Conservation (phyloP, 1,140 invertebrate species). For the Schlechtendalia chinensis region DNA sequence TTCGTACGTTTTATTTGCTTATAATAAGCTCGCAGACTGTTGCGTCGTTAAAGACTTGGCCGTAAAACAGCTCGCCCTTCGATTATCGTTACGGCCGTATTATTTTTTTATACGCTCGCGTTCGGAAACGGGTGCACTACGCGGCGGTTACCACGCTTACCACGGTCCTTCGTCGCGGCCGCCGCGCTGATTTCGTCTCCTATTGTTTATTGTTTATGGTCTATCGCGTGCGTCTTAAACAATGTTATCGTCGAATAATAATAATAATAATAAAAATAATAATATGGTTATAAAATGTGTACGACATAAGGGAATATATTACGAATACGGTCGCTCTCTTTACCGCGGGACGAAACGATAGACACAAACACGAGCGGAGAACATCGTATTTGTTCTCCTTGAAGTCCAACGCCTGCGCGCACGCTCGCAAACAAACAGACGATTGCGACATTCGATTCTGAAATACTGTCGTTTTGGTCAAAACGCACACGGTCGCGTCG, state of each 20-base stretch:
- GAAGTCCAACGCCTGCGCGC: background rate
- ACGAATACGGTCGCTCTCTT: background rate
- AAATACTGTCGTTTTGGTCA: background rate
- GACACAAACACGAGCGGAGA: background rate
- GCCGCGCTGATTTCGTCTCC: background rate
- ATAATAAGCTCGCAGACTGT: no score
- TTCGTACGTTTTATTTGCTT: no score
- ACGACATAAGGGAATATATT: no score
- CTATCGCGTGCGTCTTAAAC: background rate
- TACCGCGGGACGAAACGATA: slow-evolving; percentile 21
- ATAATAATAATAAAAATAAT: no score
- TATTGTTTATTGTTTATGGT: slow-evolving; percentile 38
- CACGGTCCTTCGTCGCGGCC: slow-evolving; percentile 11
- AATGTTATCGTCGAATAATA: slow-evolving; percentile 25
- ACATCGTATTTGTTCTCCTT: slow-evolving; percentile 13
- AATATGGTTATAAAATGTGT: no score
- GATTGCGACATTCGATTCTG: slow-evolving; percentile 3
- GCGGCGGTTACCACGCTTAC: no score
- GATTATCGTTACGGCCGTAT: no score
- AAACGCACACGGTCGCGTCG: no score
- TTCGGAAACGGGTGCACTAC: slow-evolving; percentile 15
- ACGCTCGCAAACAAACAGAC: no score
- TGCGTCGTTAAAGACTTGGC: no score
- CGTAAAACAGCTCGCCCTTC: no score
- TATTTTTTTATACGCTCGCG: no score